phyloP scores from a whole-genome alignment of 2,797 vertebrate genomes.

The Alectoris magna region DNA sequence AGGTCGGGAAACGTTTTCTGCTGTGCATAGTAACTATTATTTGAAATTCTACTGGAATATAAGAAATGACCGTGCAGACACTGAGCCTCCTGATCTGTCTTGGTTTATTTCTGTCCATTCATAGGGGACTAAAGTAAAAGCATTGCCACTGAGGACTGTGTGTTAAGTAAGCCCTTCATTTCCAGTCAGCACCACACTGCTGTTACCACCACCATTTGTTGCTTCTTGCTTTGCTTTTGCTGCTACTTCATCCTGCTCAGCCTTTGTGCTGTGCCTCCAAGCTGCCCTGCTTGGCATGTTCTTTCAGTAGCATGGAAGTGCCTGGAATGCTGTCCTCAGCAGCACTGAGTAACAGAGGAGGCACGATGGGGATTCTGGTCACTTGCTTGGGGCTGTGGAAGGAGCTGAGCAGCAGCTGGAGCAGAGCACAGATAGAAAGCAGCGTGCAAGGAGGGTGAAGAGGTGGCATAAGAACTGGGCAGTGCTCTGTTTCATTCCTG shows the following conservation, averaged over 20 bases:
- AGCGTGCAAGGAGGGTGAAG: background rate
- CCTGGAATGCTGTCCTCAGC: background rate
- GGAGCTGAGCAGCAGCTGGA: background rate
- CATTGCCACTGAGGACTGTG: background rate
- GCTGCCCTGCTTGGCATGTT: background rate
- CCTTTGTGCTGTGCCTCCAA: background rate
- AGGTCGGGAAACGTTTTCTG: background rate
- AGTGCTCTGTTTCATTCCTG: background rate
- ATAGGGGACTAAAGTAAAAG: background rate
- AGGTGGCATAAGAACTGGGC: background rate
- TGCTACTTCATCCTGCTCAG: background rate
- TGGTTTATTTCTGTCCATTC: accelerated
- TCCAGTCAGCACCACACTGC: background rate
- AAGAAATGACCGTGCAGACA: background rate
- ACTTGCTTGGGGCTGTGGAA: background rate
- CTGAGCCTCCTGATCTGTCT: accelerated
- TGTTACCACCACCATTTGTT: background rate
- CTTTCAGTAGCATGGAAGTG: background rate
- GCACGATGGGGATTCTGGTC: background rate
- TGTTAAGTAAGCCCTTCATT: background rate
- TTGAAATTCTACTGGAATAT: background rate
- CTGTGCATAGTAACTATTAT: background rate
- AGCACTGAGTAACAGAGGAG: background rate
- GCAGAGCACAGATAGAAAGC: background rate
- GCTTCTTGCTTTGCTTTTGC: background rate